Conservation (phyloP, 1,140 invertebrate genomes). For the Anastrepha ludens region DNA sequence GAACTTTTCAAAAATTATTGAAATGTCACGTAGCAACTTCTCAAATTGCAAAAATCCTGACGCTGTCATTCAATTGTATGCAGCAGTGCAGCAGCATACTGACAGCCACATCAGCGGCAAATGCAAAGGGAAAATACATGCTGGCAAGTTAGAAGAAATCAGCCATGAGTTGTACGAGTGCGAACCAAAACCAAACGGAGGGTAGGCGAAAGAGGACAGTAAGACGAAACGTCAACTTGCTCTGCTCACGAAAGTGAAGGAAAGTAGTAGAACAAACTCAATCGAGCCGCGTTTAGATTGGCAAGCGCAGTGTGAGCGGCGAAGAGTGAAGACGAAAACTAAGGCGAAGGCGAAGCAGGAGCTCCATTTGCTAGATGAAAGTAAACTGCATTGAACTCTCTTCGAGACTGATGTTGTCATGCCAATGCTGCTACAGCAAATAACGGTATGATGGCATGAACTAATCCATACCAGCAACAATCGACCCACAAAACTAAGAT, state of each 20-base stretch:
- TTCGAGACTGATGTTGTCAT: background rate
- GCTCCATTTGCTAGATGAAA: slow-evolving; percentile 27
- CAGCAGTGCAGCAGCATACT: slow-evolving; percentile 55
- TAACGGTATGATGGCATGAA: background rate
- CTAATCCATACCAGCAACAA: slow-evolving; percentile 37
- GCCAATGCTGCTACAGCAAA: background rate
- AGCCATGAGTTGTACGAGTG: background rate
- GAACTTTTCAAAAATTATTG: slow-evolving; percentile 74
- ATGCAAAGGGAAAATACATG: slow-evolving; percentile 5
- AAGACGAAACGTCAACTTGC: slow-evolving; percentile 44
- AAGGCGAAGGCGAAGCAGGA: too few relatives aligned
- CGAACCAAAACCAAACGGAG: background rate
- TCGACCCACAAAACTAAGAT: slow-evolving; percentile 4
- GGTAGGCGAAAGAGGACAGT: background rate
- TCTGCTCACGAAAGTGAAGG: slow-evolving; percentile 2
- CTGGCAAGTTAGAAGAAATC: background rate
- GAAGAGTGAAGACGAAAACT: background rate
- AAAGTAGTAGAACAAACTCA: slow-evolving; percentile 8
- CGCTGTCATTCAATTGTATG: slow-evolving; percentile 74
- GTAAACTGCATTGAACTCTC: slow-evolving; percentile 44
- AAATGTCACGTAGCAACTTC: slow-evolving; percentile 74
- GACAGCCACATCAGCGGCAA: slow-evolving; percentile 39
- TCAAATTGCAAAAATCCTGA: slow-evolving; percentile 74
- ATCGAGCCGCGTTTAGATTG: background rate
- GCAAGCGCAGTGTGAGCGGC: background rate